Base-by-base conservation (phyloP, 2,113 vertebrate genomes). In the Bombycilla garrulus region DNA sequence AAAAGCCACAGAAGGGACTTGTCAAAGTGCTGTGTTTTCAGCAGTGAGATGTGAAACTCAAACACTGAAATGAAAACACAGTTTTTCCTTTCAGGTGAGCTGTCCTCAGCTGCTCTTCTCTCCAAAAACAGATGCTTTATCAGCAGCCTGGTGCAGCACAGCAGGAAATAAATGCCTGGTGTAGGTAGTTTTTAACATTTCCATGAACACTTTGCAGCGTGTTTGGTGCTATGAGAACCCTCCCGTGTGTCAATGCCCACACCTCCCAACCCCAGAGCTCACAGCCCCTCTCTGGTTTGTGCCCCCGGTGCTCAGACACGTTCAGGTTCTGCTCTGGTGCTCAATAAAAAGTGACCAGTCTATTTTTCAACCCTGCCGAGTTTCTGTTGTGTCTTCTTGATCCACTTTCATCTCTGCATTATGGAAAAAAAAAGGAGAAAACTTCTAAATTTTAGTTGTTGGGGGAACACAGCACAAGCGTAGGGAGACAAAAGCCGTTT, bases 331-430 rank as follows among this genome's bases (percentile, higher is more conserved):
- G 79, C 61, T 88, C 74, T 0, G 95, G 96, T 96, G 96, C 95
- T 97, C 88, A 97, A 97, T 96, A 96, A 97, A 97, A 97, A 64
- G 29, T 56, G 36, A 94, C 88, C 79, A 25, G 35, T 86, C 23
- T 92, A 2, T 94, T 95, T 95, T 92, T 71, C 72, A 93, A 38
- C 76, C 64, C 80, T 65, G 35, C 23, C 3, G 57, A 3, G 44
- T 78, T 86, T 83, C 79, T 2, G 3, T 11, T 50, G 80, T 88
- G 74, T 84, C 48, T 96, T 65, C 54, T 78, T 92, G 47, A 26
- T 2, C 1, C 7, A 0, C 0, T 4, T 24, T 12, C n/a, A 20
- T 29, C 44, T 89, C 64, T 2, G 4, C 22, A 31, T 60, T 17
- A 5, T 1, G 6, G n/a, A 2, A 2, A 24, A 31, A 50, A 72